Conservation (phyloP, 2,888 invertebrate genomes). For the Synanthedon tipuliformis region DNA sequence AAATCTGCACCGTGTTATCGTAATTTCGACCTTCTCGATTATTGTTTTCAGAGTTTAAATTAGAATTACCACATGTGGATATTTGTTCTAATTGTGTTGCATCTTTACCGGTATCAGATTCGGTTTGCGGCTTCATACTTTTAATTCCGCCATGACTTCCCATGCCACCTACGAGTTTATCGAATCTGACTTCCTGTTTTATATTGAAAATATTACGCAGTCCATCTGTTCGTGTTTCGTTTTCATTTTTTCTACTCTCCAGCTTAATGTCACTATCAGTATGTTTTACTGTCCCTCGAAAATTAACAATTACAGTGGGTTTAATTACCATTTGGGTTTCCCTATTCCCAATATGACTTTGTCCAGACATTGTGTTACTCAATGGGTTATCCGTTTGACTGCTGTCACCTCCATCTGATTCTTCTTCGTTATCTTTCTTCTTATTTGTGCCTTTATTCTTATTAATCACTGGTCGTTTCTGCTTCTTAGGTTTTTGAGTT, state of each 20-base stretch:
- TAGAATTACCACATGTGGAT: constrained; percentile 46
- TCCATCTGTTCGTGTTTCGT: constrained; percentile 20
- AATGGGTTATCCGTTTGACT: constrained; percentile 16
- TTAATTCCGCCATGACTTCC: constrained; percentile 11
- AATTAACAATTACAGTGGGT: constrained; percentile 60
- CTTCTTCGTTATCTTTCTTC: constrained; percentile 16
- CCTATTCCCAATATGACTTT: constrained; percentile 59
- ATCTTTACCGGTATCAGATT: constrained; percentile 10
- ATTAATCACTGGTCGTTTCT: constrained; percentile 17
- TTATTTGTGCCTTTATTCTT: constrained; percentile 21
- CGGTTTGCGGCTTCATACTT: constrained; percentile 7
- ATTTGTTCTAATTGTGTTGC: constrained; percentile 36
- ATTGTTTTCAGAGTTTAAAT: constrained; percentile 21
- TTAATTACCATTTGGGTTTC: constrained; percentile 60
- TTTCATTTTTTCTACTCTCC: constrained; percentile 29
- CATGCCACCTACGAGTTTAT: constrained; percentile 18
- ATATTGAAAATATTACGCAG: constrained; percentile 56
- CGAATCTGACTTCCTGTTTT: constrained; percentile 56
- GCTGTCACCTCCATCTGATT: constrained; percentile 13
- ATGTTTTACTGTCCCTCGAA: constrained; percentile 48
- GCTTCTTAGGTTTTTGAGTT: constrained; percentile 36
- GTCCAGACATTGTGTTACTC: constrained; percentile 48
- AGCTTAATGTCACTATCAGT: constrained; percentile 49
- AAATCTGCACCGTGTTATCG: constrained; percentile 41
- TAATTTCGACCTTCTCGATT: constrained; percentile 22